Conservation (phyloP, 2,113 vertebrate species). For the Cebus imitator region DNA sequence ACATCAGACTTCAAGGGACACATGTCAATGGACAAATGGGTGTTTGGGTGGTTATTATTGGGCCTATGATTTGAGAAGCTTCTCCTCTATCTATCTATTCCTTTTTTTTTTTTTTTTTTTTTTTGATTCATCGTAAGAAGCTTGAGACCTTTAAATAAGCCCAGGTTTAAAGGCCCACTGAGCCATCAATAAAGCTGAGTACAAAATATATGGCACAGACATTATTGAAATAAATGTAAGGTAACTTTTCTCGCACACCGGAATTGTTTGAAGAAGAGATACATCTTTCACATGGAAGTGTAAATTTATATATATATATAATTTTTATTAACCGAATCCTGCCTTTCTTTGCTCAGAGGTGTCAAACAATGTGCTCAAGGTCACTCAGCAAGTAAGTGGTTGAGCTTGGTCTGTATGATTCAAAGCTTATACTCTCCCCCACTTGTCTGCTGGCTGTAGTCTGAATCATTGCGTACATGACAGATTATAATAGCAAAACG, state of each 20-base stretch:
- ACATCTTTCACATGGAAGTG: fast-evolving
- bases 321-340: background rate
- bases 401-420: background rate
- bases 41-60: background rate
- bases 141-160: background rate
- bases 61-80: background rate
- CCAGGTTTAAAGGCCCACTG: background rate
- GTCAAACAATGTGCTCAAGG: background rate
- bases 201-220: background rate
- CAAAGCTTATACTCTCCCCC: background rate
- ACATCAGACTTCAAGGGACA: background rate
- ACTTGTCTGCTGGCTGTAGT: too few relatives aligned
- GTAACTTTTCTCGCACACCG: background rate
- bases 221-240: background rate
- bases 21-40: background rate
- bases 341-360: background rate
- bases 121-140: background rate
- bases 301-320: background rate
- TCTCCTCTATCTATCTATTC: background rate
- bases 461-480: background rate
- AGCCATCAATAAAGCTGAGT: background rate
- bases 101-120: background rate
- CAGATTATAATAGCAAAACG: background rate
- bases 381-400: background rate
- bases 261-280: background rate